Evolutionary conservation across 2,888 invertebrate genomes (phyloP).

Genomic region (Nasonovia ribisnigri): DNA sequence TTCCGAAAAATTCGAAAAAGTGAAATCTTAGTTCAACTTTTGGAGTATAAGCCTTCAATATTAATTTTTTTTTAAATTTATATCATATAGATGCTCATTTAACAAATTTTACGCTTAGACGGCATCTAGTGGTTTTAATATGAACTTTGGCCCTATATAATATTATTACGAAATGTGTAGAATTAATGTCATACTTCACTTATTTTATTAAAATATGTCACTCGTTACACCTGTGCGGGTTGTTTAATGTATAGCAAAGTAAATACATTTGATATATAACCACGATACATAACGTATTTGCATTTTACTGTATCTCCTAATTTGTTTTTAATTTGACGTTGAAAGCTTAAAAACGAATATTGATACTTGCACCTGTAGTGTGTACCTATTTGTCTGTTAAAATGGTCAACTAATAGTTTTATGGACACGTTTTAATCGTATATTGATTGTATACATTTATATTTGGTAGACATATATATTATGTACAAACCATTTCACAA

Average conservation of each 20-base stretch:
- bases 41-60: neutral
- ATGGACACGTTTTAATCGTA: neutral
- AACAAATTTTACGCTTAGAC: neutral
- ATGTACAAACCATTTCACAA: neutral
- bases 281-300: constrained; percentile 26
- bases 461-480: neutral
- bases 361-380: neutral
- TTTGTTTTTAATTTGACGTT: neutral
- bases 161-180: neutral
- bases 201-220: neutral
- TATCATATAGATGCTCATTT: neutral
- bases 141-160: neutral
- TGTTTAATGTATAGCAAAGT: neutral
- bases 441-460: neutral
- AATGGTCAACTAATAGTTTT: neutral
- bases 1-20: neutral
- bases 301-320: neutral
- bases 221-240: neutral
- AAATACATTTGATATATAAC: constrained; percentile 42
- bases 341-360: neutral
- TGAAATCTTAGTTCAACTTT: neutral
- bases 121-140: neutral
- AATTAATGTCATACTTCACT: neutral
- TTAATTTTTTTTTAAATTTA: neutral
- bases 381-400: neutral